phyloP scores from a whole-genome alignment of 2,113 vertebrate species.

The Fregetta grallaria region DNA sequence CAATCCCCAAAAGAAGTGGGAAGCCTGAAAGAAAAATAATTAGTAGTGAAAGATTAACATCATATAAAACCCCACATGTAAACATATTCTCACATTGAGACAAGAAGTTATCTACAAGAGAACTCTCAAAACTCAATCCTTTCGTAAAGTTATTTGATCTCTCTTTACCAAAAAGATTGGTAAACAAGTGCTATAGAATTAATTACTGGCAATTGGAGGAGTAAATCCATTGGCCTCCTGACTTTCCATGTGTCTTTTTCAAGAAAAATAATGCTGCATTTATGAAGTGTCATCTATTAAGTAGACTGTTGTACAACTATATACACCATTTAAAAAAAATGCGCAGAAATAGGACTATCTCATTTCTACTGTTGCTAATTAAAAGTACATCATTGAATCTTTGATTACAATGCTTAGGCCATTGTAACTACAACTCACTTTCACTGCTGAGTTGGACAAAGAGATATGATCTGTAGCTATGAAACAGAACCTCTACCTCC shows the following conservation, averaged over 20 bases:
- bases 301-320: neutral
- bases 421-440: neutral
- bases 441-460: neutral
- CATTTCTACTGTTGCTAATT: neutral
- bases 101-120: neutral
- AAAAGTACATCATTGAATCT: neutral
- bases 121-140: neutral
- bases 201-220: neutral
- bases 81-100: neutral
- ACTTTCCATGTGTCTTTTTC: neutral
- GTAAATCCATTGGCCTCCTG: neutral
- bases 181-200: neutral
- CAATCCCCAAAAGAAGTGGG: constrained; percentile 97
- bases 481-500: neutral
- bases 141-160: neutral
- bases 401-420: neutral
- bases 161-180: neutral
- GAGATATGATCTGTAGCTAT: neutral
- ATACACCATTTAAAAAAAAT: neutral
- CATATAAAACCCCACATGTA: neutral
- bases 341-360: neutral
- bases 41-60: neutral
- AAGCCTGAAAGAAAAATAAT: constrained; percentile 79
- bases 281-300: neutral
- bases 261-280: neutral